phyloP scores from a whole-genome alignment of 2,888 invertebrate genomes.

The Trachelus troglodyta region DNA sequence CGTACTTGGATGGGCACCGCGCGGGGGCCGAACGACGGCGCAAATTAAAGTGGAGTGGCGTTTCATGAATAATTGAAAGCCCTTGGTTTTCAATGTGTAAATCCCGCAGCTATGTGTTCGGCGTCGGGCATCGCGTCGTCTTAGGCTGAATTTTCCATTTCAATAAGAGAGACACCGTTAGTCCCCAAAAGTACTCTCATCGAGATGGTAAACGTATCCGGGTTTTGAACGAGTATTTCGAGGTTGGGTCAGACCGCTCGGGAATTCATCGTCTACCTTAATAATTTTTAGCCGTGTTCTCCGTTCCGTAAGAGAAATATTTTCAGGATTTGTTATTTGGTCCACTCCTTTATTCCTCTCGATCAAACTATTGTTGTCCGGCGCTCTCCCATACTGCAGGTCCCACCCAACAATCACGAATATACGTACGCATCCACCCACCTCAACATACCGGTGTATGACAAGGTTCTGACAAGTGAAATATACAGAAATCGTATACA shows the following conservation, averaged over 20 bases:
- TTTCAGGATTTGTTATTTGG: too few relatives aligned
- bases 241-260: not conserved
- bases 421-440: too few relatives aligned
- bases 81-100: constrained; percentile 32
- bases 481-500: too few relatives aligned
- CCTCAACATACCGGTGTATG: too few relatives aligned
- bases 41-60: constrained; percentile 49
- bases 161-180: not conserved
- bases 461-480: too few relatives aligned
- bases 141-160: not conserved
- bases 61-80: constrained; percentile 49
- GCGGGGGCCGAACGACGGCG: constrained; percentile 17
- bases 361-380: too few relatives aligned
- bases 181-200: not conserved
- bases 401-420: too few relatives aligned
- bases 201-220: not conserved
- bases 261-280: not conserved
- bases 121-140: not conserved
- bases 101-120: constrained; percentile 6
- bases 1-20: not conserved
- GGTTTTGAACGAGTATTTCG: not conserved
- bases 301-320: too few relatives aligned
- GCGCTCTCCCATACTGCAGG: too few relatives aligned
- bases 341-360: too few relatives aligned
- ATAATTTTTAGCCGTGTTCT: too few relatives aligned